Percentiles rank a stretch among this genome's conserved stretches.
Conservation (phyloP, 1,140 invertebrate species). For the Phymastichus coffea region DNA sequence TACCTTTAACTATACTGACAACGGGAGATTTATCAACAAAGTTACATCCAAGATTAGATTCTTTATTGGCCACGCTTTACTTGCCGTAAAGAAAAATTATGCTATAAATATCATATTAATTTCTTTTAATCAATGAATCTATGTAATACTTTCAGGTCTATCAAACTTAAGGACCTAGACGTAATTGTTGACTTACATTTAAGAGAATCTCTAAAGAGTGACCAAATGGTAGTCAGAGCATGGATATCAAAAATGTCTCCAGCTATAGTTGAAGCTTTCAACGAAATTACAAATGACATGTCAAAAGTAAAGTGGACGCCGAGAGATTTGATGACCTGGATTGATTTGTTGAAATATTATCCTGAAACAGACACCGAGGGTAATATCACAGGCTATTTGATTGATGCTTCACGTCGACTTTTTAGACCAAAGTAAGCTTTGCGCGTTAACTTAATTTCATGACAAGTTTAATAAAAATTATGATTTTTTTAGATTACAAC, state of each 20-base stretch:
- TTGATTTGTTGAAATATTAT: conserved; percentile 43
- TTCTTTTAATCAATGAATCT: conserved; percentile 4
- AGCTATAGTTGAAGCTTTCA: conserved; percentile 37
- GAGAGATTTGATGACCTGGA: conserved; percentile 46
- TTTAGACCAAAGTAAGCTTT: conserved; percentile 36
- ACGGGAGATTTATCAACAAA: conserved; percentile 44
- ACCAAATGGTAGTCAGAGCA: conserved; percentile 31
- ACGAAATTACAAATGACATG: conserved; percentile 26
- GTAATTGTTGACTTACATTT: conserved; percentile 45
- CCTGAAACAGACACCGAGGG: conserved; percentile 37
- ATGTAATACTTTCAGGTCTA: not conserved
- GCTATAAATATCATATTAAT: not conserved
- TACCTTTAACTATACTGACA: conserved; percentile 45
- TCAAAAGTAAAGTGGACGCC: conserved; percentile 32
- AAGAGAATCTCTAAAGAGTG: conserved; percentile 36
- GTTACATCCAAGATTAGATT: conserved; percentile 49
- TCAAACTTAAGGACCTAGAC: conserved; percentile 35
- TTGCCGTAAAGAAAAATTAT: conserved; percentile 35
- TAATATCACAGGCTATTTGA: conserved; percentile 36
- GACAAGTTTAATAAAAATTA: no score
- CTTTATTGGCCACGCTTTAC: conserved; percentile 44
- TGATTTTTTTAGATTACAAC: no score
- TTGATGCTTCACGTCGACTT: conserved; percentile 42
- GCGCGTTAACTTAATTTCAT: not conserved
- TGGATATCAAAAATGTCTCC: conserved; percentile 42